phyloP scores from a whole-genome alignment of 2,113 vertebrate species.

The Malurus elegans region DNA sequence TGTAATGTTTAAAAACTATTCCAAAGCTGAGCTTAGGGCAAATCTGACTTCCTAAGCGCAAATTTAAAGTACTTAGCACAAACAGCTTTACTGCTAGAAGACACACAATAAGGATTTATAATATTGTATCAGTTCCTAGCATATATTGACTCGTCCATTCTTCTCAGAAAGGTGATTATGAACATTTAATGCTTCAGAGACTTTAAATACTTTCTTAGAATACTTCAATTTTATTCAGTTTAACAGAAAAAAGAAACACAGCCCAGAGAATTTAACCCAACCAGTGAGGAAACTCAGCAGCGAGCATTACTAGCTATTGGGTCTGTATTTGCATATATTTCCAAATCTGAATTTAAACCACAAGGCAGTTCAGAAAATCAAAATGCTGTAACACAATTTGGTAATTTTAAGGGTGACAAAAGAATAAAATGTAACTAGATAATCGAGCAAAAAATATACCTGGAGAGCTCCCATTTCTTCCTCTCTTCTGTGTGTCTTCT shows the following conservation, averaged over 20 bases:
- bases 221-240: background rate
- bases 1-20: background rate
- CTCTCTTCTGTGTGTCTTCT: constrained; percentile 82
- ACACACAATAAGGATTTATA: background rate
- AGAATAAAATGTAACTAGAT: background rate
- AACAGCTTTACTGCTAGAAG: background rate
- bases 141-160: background rate
- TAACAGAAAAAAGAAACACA: background rate
- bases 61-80: background rate
- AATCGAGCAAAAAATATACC: constrained; percentile 69
- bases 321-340: background rate
- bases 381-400: background rate
- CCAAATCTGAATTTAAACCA: background rate
- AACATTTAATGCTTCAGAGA: background rate
- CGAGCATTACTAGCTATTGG: background rate
- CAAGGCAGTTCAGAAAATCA: background rate
- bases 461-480: constrained; percentile 87
- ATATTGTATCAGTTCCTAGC: background rate
- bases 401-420: background rate
- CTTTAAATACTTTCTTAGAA: background rate
- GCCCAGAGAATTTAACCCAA: background rate
- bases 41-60: background rate
- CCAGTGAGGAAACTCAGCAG: background rate
- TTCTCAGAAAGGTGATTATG: background rate
- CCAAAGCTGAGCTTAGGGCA: background rate